Conservation (phyloP, 2,113 vertebrate genomes). For the Vulpes lagopus region DNA sequence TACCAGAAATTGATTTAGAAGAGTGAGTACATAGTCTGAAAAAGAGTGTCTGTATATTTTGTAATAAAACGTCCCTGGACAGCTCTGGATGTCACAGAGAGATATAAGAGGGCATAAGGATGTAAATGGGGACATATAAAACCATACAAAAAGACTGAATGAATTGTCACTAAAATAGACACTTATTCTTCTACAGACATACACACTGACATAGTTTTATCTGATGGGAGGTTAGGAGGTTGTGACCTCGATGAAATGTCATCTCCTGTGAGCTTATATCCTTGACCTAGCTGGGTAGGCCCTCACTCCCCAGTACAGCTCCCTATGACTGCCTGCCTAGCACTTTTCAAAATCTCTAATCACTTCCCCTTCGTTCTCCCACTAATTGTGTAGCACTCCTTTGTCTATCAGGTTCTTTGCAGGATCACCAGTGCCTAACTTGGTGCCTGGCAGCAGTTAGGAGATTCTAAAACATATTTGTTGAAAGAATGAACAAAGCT, state of each 20-base stretch:
- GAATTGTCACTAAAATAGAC: conserved; percentile 43
- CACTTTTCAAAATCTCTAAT: background rate
- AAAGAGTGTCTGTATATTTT: conserved; percentile 42
- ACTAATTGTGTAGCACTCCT: background rate
- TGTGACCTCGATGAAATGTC: conserved; percentile 12
- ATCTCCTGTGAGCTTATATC: background rate
- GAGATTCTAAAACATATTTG: background rate
- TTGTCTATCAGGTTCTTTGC: background rate
- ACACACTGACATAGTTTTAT: conserved; percentile 30
- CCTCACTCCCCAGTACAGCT: background rate
- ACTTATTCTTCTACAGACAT: background rate
- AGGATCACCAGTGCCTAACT: background rate
- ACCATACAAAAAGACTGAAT: conserved; percentile 39
- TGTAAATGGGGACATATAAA: background rate
- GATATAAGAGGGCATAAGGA: background rate
- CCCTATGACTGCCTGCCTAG: background rate
- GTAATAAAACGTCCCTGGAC: conserved; percentile 25
- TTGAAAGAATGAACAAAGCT: conserved; percentile 7
- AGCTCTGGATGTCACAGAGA: background rate
- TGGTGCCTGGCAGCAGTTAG: background rate
- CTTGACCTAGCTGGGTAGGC: background rate
- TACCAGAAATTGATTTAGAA: conserved; percentile 60
- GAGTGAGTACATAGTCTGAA: conserved; percentile 38
- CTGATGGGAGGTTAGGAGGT: background rate
- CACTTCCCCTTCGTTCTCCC: background rate